phyloP scores from a whole-genome alignment of 2,797 vertebrate genomes.

The Coendou prehensilis region DNA sequence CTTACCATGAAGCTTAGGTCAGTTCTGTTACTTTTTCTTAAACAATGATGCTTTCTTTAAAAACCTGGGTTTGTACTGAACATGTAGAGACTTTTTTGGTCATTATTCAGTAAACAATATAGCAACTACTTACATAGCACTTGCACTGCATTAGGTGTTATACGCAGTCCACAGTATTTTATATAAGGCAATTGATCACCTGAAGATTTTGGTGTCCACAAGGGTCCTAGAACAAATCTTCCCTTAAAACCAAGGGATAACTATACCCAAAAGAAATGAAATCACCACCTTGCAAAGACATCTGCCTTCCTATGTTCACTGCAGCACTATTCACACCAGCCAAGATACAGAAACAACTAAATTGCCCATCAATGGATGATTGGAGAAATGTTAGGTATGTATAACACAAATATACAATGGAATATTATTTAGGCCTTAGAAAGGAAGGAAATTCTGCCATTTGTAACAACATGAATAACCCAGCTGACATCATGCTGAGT shows the following conservation, averaged over 20 bases:
- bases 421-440: background rate
- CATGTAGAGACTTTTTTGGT: background rate
- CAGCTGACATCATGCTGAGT: background rate
- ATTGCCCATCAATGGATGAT: background rate
- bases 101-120: background rate
- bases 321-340: background rate
- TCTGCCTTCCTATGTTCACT: background rate
- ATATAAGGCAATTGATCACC: background rate
- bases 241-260: background rate
- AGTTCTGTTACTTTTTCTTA: background rate
- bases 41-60: background rate
- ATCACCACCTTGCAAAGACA: background rate
- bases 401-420: background rate
- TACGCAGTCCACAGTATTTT: background rate
- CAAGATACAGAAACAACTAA: background rate
- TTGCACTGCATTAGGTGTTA: background rate
- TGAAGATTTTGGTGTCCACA: too few species aligned
- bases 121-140: background rate
- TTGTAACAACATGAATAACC: background rate
- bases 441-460: background rate
- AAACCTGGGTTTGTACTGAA: background rate
- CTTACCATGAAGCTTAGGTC: background rate
- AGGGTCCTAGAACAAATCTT: background rate
- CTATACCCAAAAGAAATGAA: background rate
- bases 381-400: background rate